A percentile compares a stretch with the other conserved stretches of the same genome.
Evolutionary conservation across 1,140 invertebrate genomes (phyloP).

Genomic region (Dendrolimus kikuchii): DNA sequence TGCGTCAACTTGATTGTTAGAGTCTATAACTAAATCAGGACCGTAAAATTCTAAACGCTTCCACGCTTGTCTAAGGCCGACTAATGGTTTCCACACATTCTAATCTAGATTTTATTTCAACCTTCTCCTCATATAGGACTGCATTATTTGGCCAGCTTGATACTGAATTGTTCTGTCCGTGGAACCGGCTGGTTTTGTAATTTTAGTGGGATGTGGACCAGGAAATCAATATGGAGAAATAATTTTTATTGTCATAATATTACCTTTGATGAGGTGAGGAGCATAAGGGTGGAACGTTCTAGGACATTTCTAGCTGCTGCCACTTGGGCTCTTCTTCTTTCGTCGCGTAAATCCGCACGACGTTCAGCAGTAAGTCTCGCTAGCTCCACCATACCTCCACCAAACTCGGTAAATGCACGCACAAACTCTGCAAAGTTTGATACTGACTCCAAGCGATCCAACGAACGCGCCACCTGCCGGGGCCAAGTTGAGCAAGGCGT

Average conservation of each 20-base stretch:
- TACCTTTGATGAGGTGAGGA: slow-evolving; percentile 97
- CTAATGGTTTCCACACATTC: too few relatives aligned
- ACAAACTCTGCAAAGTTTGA: slow-evolving; percentile 99
- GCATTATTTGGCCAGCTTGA: too few relatives aligned
- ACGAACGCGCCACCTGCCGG: slow-evolving; percentile 81
- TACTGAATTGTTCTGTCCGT: too few relatives aligned
- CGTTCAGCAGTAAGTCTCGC: slow-evolving; percentile 91
- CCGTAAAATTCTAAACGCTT: too few relatives aligned
- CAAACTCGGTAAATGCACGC: slow-evolving; percentile 98
- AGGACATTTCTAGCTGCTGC: slow-evolving; percentile 94
- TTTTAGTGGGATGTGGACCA: neutral
- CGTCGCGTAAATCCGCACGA: slow-evolving; percentile 94
- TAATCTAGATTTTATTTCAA: too few relatives aligned
- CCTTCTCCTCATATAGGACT: too few relatives aligned
- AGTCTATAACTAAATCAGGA: too few relatives aligned
- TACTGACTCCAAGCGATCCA: slow-evolving; percentile 92
- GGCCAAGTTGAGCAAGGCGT: slow-evolving; percentile 5
- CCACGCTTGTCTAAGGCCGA: too few relatives aligned
- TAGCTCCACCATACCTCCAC: slow-evolving; percentile 98
- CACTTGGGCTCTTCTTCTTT: slow-evolving; percentile 95
- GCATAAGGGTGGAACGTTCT: slow-evolving; percentile 97
- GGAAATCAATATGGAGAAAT: neutral
- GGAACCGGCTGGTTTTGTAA: neutral
- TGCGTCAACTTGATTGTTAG: too few relatives aligned
- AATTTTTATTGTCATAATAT: neutral